Evolutionary conservation across 2,797 vertebrate species (phyloP).

Genomic region (Gymnodraco acuticeps): DNA sequence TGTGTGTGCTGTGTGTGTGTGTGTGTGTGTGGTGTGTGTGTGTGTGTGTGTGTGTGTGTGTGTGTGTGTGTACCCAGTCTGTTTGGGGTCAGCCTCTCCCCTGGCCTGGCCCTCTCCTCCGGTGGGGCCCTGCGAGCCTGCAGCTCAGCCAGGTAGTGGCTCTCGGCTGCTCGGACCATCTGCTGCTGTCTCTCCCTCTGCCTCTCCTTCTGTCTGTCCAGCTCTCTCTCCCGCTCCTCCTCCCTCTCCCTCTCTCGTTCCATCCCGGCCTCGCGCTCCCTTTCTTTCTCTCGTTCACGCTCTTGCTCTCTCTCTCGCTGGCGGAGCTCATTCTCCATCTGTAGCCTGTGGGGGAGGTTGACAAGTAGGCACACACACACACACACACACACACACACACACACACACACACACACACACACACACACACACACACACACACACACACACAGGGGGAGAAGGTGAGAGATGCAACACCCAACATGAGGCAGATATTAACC

Average conservation of each 20-base stretch:
- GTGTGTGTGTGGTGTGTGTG: not conserved
- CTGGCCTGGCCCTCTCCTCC: constrained; percentile 87
- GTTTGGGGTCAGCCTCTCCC: constrained; percentile 87
- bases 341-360: constrained; percentile 87
- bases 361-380: constrained; percentile 58
- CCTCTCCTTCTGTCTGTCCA: constrained; percentile 90
- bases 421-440: constrained; percentile 33
- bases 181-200: constrained; percentile 86
- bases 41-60: not conserved
- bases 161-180: constrained; percentile 77
- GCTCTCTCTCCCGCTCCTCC: constrained; percentile 85
- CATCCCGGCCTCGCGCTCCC: constrained; percentile 72
- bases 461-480: constrained; percentile 85
- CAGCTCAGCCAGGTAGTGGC: constrained; percentile 89
- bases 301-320: constrained; percentile 83
- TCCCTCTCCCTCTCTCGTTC: constrained; percentile 70
- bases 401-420: constrained; percentile 33
- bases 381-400: constrained; percentile 37
- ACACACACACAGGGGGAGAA: constrained; percentile 55
- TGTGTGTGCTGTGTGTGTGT: not conserved
- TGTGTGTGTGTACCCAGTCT: constrained; percentile 67
- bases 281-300: constrained; percentile 76
- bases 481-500: constrained; percentile 82
- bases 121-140: constrained; percentile 86
- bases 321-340: constrained; percentile 92